phyloP scores from a whole-genome alignment of 2,888 invertebrate species.

The Abrostola triplasia region DNA sequence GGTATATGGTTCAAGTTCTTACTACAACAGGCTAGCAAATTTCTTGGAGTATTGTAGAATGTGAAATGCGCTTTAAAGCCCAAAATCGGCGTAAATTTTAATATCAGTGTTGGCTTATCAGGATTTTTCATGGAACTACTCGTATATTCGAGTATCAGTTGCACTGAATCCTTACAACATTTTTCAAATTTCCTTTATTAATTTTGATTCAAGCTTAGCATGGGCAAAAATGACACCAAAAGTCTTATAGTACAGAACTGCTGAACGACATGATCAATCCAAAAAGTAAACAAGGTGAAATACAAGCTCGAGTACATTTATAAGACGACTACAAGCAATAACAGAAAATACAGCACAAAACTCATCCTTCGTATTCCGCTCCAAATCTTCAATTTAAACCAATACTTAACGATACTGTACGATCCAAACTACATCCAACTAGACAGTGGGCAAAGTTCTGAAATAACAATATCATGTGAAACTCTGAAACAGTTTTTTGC shows the following conservation, averaged over 20 bases:
- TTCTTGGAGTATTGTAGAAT: too few relatives aligned
- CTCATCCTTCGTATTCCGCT: constrained; percentile 14
- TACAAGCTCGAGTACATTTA: neutral
- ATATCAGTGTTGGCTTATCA: constrained; percentile 17
- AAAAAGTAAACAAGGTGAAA: neutral
- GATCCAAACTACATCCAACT: constrained; percentile 29
- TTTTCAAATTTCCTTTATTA: too few relatives aligned
- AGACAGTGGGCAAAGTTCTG: constrained; percentile 59
- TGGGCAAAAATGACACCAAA: too few relatives aligned
- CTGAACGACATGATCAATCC: too few relatives aligned
- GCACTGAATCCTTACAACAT: too few relatives aligned
- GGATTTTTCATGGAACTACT: neutral
- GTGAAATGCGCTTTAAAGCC: too few relatives aligned
- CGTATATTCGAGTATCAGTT: too few relatives aligned
- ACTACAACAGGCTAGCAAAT: too few relatives aligned
- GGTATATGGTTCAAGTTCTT: too few relatives aligned
- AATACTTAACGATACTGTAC: constrained; percentile 49
- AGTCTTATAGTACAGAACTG: too few relatives aligned
- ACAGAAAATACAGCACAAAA: constrained; percentile 15
- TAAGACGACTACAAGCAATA: constrained; percentile 10
- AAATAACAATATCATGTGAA: constrained; percentile 65
- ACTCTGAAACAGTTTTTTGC: constrained; percentile 52
- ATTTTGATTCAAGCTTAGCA: too few relatives aligned
- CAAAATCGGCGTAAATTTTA: too few relatives aligned
- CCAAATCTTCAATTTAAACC: constrained; percentile 52